These are phyloP conservation scores for Nasonovia ribisnigri DNA, from an alignment of 2,888 invertebrate species.

Conservation along the genomic window DNA sequence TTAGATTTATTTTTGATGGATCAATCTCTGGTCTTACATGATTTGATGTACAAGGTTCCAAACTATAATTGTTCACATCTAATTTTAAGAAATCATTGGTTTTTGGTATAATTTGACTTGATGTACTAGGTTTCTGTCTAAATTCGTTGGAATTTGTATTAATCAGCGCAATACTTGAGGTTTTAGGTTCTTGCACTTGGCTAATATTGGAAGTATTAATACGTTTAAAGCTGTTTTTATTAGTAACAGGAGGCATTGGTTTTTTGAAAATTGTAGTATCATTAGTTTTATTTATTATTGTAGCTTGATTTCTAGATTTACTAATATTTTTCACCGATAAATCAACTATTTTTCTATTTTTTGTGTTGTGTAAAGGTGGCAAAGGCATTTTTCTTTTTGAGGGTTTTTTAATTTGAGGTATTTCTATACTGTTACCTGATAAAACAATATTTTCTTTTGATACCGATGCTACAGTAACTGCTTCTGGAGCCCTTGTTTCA, in stretches of 20 bases:
- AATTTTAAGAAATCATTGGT: neutral
- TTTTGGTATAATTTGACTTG: neutral
- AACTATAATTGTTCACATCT: neutral
- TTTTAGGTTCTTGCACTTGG: neutral
- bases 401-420: neutral
- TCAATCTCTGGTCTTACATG: neutral
- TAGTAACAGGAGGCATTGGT: neutral
- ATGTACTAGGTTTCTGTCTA: neutral
- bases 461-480: neutral
- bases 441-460: neutral
- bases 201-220: neutral
- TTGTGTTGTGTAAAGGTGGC: neutral
- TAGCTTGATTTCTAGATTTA: neutral
- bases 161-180: no score
- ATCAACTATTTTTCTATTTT: neutral
- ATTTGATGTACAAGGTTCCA: neutral
- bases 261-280: conserved; percentile 7
- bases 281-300: neutral
- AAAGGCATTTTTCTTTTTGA: conserved; percentile 50
- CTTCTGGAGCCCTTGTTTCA: neutral
- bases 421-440: neutral
- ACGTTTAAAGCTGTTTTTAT: neutral
- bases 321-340: neutral
- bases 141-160: neutral
- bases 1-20: neutral